Conservation (phyloP, 2,888 invertebrate species). For the Agrypnus murinus region DNA sequence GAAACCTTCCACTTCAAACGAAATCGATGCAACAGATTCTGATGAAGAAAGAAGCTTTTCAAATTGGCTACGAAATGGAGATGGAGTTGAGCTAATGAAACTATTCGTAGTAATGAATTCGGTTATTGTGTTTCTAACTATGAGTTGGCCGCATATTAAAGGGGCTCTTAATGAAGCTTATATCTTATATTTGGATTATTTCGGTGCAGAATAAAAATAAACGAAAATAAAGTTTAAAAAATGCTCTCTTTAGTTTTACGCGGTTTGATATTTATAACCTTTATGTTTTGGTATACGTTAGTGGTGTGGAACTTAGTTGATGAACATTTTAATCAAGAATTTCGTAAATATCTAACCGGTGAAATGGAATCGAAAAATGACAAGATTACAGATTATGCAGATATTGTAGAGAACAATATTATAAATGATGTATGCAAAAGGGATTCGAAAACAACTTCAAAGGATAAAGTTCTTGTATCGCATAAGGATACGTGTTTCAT, state of each 20-base stretch:
- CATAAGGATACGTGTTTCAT: slow-evolving; percentile 28
- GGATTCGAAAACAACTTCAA: slow-evolving; percentile 27
- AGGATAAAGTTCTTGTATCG: slow-evolving; percentile 17
- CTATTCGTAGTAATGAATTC: slow-evolving; percentile 88
- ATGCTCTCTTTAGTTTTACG: slow-evolving; percentile 81
- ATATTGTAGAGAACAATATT: too few relatives aligned
- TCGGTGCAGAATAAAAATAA: slow-evolving; percentile 26
- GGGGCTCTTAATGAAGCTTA: slow-evolving; percentile 73
- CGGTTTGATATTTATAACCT: slow-evolving; percentile 77
- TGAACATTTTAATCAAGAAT: slow-evolving; percentile 83
- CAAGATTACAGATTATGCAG: not conserved
- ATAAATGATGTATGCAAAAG: slow-evolving; percentile 26
- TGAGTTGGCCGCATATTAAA: slow-evolving; percentile 84
- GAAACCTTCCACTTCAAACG: not conserved
- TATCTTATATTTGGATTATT: slow-evolving; percentile 64
- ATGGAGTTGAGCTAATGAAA: slow-evolving; percentile 84
- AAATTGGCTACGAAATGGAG: slow-evolving; percentile 73
- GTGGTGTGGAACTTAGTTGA: slow-evolving; percentile 83
- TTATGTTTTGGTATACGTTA: slow-evolving; percentile 83
- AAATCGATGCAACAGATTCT: slow-evolving; percentile 54
- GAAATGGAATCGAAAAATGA: slow-evolving; percentile 64
- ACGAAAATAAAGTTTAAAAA: slow-evolving; percentile 31
- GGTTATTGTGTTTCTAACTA: slow-evolving; percentile 80
- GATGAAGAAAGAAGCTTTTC: slow-evolving; percentile 66
- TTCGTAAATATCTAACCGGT: slow-evolving; percentile 76